Evolutionary conservation across 2,888 invertebrate genomes (phyloP).

Genomic region (Rhyacophila evoluta): DNA sequence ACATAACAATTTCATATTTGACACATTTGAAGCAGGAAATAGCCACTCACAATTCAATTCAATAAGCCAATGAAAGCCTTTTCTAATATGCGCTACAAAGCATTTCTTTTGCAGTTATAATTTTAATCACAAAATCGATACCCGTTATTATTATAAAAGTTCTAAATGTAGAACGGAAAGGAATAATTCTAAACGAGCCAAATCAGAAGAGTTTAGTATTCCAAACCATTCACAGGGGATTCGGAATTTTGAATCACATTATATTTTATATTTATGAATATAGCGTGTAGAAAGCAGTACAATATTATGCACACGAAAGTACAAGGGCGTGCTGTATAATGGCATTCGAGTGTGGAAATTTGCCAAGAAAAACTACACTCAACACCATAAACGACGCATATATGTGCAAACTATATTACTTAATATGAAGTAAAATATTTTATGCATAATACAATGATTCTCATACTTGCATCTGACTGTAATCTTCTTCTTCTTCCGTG

Average conservation of each 20-base stretch:
- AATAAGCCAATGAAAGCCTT: not conserved
- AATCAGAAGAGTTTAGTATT: not conserved
- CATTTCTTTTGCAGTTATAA: not conserved
- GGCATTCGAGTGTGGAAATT: not conserved
- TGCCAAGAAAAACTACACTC: conserved; percentile 12
- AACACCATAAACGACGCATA: not conserved
- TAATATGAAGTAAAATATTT: too few relatives aligned
- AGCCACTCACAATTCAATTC: not conserved
- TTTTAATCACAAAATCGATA: conserved; percentile 13
- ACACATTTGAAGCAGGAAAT: too few relatives aligned
- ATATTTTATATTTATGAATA: too few relatives aligned
- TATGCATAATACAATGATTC: too few relatives aligned
- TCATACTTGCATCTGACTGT: too few relatives aligned
- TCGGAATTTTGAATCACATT: too few relatives aligned
- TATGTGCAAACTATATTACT: too few relatives aligned
- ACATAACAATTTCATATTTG: too few relatives aligned
- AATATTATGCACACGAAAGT: not conserved
- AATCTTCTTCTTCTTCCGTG: too few relatives aligned
- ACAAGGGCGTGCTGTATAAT: not conserved
- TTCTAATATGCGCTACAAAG: not conserved
- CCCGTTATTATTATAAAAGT: not conserved
- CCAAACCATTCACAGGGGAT: not conserved
- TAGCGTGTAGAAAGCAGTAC: too few relatives aligned
- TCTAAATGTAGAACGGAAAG: not conserved
- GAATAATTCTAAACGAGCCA: not conserved